Conservation (phyloP, 1,140 invertebrate species). For the Eumeta japonica region DNA sequence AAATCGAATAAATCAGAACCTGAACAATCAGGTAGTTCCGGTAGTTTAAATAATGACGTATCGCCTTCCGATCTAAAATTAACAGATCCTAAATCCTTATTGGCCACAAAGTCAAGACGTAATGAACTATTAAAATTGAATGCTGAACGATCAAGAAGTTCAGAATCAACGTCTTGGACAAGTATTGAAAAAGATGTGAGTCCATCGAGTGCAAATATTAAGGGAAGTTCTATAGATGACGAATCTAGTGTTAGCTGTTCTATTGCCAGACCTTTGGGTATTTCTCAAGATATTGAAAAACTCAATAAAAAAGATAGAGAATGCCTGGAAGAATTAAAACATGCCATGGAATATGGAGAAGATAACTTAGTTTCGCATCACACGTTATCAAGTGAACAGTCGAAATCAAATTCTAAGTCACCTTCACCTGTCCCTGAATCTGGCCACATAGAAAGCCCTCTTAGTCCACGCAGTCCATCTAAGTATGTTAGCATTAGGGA, state of each 20-base stretch:
- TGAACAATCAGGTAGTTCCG: constrained; percentile 45
- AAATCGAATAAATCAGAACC: constrained; percentile 47
- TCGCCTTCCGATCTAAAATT: constrained; percentile 43
- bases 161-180: constrained; percentile 64
- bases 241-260: constrained; percentile 78
- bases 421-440: constrained; percentile 45
- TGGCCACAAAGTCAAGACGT: constrained; percentile 49
- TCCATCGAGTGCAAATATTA: constrained; percentile 60
- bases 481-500: constrained; percentile 49
- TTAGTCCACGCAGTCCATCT: constrained; percentile 47
- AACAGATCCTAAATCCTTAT: constrained; percentile 36
- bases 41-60: constrained; percentile 30
- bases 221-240: constrained; percentile 67
- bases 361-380: constrained; percentile 43
- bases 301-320: constrained; percentile 56
- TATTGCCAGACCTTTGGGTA: constrained; percentile 72
- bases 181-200: constrained; percentile 62
- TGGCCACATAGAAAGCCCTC: constrained; percentile 39
- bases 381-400: constrained; percentile 47
- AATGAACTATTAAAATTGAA: constrained; percentile 61
- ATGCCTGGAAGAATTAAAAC: constrained; percentile 51
- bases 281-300: constrained; percentile 70
- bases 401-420: constrained; percentile 50
- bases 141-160: constrained; percentile 65
- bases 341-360: constrained; percentile 53